Conservation (phyloP, 1,140 invertebrate genomes). For the Leptinotarsa lineolata region DNA sequence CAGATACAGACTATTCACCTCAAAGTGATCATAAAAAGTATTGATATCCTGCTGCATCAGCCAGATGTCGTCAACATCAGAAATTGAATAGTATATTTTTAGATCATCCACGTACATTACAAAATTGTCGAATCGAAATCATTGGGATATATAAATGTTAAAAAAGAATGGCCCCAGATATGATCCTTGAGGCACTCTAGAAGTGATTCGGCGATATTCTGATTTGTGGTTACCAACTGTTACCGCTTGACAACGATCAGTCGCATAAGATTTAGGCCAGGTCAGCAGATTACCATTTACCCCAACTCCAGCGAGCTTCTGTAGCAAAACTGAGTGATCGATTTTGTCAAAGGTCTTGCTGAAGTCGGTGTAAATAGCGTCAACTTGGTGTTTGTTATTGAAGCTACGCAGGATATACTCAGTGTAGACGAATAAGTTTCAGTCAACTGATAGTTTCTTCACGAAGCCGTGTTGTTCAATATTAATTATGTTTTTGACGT, state of each 20-base stretch:
- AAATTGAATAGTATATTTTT: conserved; percentile 7
- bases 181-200: background rate
- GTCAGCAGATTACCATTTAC: background rate
- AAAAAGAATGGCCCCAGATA: background rate
- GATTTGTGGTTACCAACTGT: background rate
- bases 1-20: no score
- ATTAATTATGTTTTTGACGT: conserved; percentile 11
- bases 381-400: conserved; percentile 38
- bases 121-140: background rate
- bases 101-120: background rate
- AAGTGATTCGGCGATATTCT: conserved; percentile 5
- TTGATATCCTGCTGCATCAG: conserved; percentile 4
- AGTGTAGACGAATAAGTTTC: conserved; percentile 1
- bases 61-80: background rate
- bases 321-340: conserved; percentile 36
- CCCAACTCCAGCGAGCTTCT: conserved; percentile 27
- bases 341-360: no score
- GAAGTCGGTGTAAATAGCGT: no score
- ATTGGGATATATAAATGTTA: background rate
- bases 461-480: conserved; percentile 13
- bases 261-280: background rate
- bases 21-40: no score
- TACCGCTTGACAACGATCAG: background rate
- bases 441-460: conserved; percentile 18
- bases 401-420: no score